Base-by-base conservation (phyloP, 2,888 invertebrate species). In the Rhamnusium bicolor region DNA sequence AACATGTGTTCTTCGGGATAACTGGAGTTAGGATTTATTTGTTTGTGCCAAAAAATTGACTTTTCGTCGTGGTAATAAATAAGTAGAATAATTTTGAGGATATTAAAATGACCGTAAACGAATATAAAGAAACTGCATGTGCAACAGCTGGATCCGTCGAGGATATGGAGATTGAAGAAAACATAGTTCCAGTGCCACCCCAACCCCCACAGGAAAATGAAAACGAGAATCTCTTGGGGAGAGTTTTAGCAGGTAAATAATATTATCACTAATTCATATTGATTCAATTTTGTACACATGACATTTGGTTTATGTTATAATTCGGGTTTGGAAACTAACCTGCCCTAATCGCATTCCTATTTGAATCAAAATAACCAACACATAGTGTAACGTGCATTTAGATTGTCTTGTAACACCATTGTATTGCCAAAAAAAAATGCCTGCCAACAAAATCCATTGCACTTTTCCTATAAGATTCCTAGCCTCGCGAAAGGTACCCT, bases 231-330 rank as follows among this genome's bases (percentile, higher is more conserved):
- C 88, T 91, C 5, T 86, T 91, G 18, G 91, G 91, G 76, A 86
- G 90, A 77, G 91, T 91, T 8, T 83, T 91, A 74, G 91, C 91
- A 89, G 91, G 91, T 91, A 88, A 89, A 75, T 71, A 46, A 74
- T 8, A 46, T 8, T 53, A 18, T 27, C 29, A 12, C 47, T 27
- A 60, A 60, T 53, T 54, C 40, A 63, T 40, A 27, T 29, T 21
- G 6, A 21, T 29, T 24, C 12, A 29, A 24, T 19, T 27, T 61
- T 21, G 3, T 69, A 24, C 32, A 21, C 21, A 12, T 61, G 60
- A 29, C 68, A 69, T 69, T 60, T 58, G 19, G 27, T 2, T 0
- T 12, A 18, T 12, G 27, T 1, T 6, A 4, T 18, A 61, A 40
- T 61, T 53, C 47, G 1, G 49, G 16, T 21, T 56, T 16, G 27